Evolutionary conservation across 2,797 vertebrate genomes (phyloP), one percentile per base, ranked within the genome.

Genomic region (Karalla daura): DNA sequence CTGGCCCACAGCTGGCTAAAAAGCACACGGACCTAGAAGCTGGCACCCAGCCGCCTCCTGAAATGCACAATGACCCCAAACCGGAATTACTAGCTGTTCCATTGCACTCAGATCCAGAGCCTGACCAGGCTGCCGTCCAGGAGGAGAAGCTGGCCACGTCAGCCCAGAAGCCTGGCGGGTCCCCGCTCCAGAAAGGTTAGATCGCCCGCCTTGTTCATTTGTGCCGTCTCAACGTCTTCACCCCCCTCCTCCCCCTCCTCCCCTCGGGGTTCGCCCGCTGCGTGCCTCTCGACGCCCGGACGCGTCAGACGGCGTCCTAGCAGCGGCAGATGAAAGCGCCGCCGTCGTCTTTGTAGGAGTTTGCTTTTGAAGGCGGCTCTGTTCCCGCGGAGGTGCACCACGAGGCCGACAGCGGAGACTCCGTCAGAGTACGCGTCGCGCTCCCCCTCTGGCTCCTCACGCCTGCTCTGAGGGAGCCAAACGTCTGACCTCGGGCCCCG

Each of bases 61-160:
- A 91, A 90, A 90, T 84, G 91, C 89, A 92, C 91, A 92, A 89
- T 84, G 88, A 91, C 81, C 87, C 89, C 58, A 76, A 88, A 84
- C 85, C 80, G 78, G 89, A 91, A 87, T 88, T 88, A 80, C 85
- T 81, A 23, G 65, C 87, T 74, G 85, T 88, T 88, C 85, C 88
- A 72, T 86, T 86, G 85, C 88, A 88, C 90, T 85, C 84, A 2
- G 88, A 90, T 84, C 68, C 83, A 80, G 75, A 86, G 83, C 76
- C 82, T 78, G 78, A 73, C 64, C 84, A 84, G 75, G 84, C 81
- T 60, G 45, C 83, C 77, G 70, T 85, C 88, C 90, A 86, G 83
- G 84, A 88, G 73, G 85, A 91, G 75, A 83, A 78, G 70, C 78
- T 75, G 75, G 74, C 63, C 80, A 67, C 46, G 37, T 82, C 85